Evolutionary conservation across 2,797 vertebrate species (phyloP).

Genomic region (Gobionotothen gibberifrons): DNA sequence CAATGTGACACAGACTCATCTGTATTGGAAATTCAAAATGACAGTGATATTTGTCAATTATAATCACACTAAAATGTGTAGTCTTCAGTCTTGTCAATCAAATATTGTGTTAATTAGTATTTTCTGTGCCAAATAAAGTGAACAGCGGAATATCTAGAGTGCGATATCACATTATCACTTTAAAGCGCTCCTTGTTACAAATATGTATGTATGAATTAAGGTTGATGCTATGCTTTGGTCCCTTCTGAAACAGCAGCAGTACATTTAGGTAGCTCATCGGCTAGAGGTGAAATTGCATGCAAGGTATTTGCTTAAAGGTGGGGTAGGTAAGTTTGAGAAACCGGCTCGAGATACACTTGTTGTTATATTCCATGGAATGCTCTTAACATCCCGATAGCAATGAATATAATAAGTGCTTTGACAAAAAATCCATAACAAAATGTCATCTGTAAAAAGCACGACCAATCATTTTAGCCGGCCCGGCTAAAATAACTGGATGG

Average conservation of each 20-base stretch:
- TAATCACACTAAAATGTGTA: conserved; percentile 1
- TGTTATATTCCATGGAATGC: too few relatives aligned
- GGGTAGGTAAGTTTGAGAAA: too few relatives aligned
- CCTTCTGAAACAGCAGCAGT: conserved; percentile 28
- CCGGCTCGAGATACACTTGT: too few relatives aligned
- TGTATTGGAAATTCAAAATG: conserved; percentile 20
- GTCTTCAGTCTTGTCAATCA: conserved; percentile 10
- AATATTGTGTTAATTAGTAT: not conserved
- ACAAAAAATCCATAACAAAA: too few relatives aligned
- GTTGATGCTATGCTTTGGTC: conserved; percentile 49
- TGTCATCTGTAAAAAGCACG: too few relatives aligned
- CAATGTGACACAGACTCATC: conserved; percentile 19
- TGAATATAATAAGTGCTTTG: too few relatives aligned
- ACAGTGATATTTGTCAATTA: conserved; percentile 10
- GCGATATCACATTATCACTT: conserved; percentile 2
- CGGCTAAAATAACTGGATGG: too few relatives aligned
- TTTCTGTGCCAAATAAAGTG: conserved; percentile 4
- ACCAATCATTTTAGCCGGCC: too few relatives aligned
- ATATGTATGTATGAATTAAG: conserved; percentile 37
- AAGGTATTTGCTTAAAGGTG: not conserved
- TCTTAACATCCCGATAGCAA: too few relatives aligned
- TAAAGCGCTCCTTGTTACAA: conserved; percentile 50
- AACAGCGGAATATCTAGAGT: conserved; percentile 5
- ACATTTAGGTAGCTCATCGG: conserved; percentile 18
- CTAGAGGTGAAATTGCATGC: not conserved